Evolutionary conservation across 2,797 vertebrate species (phyloP).

Genomic region (Enteromius afrohamiltoni): DNA sequence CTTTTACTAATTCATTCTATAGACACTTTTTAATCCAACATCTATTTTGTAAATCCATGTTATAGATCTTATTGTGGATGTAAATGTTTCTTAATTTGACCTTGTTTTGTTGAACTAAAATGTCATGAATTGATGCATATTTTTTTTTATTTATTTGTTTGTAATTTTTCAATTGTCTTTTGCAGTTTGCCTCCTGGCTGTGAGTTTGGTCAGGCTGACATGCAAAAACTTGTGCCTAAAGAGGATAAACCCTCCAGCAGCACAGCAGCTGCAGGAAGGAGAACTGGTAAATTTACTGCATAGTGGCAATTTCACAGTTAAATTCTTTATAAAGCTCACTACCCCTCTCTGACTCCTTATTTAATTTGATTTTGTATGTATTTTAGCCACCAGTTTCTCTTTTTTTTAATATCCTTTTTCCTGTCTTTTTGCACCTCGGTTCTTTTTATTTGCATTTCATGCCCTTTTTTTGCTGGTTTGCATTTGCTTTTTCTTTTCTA

Average conservation of each 20-base stretch:
- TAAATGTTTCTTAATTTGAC: background rate
- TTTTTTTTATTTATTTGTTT: background rate
- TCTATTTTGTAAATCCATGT: background rate
- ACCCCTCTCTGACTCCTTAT: conserved; percentile 4
- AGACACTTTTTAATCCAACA: background rate
- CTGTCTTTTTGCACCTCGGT: background rate
- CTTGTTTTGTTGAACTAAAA: background rate
- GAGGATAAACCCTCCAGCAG: conserved; percentile 85
- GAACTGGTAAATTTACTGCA: conserved; percentile 77
- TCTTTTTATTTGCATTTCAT: conserved; percentile 17
- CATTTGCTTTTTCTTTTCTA: conserved; percentile 3
- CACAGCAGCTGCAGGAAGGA: conserved; percentile 81
- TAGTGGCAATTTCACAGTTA: conserved; percentile 24
- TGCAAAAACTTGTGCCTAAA: conserved; percentile 96
- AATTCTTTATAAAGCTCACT: conserved; percentile 24
- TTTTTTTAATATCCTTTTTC: background rate
- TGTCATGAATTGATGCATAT: background rate
- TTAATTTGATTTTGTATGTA: conserved; percentile 10
- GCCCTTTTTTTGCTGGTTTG: background rate
- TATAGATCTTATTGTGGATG: background rate
- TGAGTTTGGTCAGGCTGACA: conserved; percentile 95
- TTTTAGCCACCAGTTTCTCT: background rate
- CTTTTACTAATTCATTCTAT: background rate
- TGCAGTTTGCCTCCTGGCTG: conserved; percentile 90
- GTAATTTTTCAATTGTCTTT: conserved; percentile 7